Conservation (phyloP, 2,113 vertebrate genomes). For the Aramus guarauna region DNA sequence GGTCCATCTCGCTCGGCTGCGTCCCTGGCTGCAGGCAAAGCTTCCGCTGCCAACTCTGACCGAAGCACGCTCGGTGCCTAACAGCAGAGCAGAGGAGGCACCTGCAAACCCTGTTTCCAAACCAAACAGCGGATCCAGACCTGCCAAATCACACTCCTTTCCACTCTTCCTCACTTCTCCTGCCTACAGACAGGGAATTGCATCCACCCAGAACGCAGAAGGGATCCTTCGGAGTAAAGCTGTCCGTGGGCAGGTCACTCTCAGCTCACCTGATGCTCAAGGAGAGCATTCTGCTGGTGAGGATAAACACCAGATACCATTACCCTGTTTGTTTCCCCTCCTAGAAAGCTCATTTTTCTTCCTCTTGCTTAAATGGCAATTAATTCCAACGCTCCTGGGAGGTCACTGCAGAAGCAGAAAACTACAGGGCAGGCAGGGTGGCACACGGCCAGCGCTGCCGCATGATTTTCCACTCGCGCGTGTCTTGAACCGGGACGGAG, state of each 20-base stretch:
- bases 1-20: not conserved
- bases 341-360: not conserved
- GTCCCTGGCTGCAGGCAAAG: not conserved
- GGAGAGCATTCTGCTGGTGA: not conserved
- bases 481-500: not conserved
- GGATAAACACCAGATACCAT: not conserved
- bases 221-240: not conserved
- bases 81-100: not conserved
- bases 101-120: not conserved
- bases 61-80: rapidly evolving
- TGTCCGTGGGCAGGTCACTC: not conserved
- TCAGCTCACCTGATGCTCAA: not conserved
- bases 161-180: not conserved
- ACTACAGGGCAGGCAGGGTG: not conserved
- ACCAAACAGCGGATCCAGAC: not conserved
- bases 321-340: not conserved
- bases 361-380: not conserved
- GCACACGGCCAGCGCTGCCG: not conserved
- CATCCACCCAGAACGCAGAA: rapidly evolving
- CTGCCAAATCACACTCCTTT: not conserved
- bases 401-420: not conserved
- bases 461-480: not conserved
- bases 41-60: not conserved
- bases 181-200: not conserved
- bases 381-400: not conserved